phyloP scores from a whole-genome alignment of 2,797 vertebrate species.

The Capromys pilorides region DNA sequence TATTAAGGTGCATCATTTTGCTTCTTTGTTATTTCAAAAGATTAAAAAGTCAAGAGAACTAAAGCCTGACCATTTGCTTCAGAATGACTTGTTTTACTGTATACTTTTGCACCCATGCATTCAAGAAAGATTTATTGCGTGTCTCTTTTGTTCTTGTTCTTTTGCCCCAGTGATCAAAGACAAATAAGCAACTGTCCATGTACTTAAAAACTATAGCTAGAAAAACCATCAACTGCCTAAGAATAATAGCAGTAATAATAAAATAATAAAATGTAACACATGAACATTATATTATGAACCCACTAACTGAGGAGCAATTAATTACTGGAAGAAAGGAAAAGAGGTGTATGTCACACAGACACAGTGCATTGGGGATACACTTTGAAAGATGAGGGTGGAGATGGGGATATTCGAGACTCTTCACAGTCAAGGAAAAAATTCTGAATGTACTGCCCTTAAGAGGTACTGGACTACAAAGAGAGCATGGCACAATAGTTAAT shows the following conservation, averaged over 20 bases:
- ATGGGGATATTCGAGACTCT: not conserved
- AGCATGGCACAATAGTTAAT: not conserved
- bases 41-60: not conserved
- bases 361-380: no score
- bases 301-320: not conserved
- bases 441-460: not conserved
- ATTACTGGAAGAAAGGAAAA: constrained; percentile 1
- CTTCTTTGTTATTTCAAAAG: not conserved
- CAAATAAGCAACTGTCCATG: not conserved
- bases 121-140: not conserved
- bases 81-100: not conserved
- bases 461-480: not conserved
- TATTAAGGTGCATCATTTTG: not conserved
- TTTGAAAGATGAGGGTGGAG: not conserved
- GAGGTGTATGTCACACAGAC: not conserved
- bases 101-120: not conserved
- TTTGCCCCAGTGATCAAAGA: not conserved
- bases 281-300: not conserved
- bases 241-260: not conserved
- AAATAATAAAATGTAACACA: not conserved
- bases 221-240: not conserved
- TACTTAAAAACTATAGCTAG: not conserved
- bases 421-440: not conserved
- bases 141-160: not conserved
- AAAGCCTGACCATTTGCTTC: not conserved